Evolutionary conservation across 2,113 vertebrate genomes (phyloP).

Genomic region (Ginglymostoma cirratum): DNA sequence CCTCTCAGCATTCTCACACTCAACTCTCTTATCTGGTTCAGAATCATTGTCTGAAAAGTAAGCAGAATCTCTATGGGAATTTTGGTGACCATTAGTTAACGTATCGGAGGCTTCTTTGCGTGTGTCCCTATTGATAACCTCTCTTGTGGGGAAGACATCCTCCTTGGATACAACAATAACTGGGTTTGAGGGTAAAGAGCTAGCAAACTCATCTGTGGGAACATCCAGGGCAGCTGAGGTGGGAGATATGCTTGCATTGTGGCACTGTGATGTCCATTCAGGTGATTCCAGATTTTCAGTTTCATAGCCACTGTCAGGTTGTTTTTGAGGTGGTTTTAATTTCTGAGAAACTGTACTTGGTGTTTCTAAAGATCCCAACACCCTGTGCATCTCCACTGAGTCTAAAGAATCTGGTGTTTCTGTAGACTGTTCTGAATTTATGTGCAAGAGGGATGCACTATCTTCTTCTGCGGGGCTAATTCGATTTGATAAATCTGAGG

Average conservation of each 20-base stretch:
- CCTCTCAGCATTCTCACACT: slow-evolving; percentile 42
- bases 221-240: slow-evolving; percentile 46
- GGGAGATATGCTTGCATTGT: slow-evolving; percentile 51
- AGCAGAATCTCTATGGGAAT: slow-evolving; percentile 82
- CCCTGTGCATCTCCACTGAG: slow-evolving; percentile 72
- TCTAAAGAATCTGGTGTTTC: slow-evolving; percentile 87
- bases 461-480: slow-evolving; percentile 85
- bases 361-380: slow-evolving; percentile 55
- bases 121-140: slow-evolving; percentile 41
- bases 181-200: slow-evolving; percentile 56
- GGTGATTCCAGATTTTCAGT: slow-evolving; percentile 95
- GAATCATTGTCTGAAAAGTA: slow-evolving; percentile 97
- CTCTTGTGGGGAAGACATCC: slow-evolving; percentile 46
- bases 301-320: slow-evolving; percentile 92
- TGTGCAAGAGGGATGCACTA: slow-evolving; percentile 61
- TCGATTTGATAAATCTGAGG: slow-evolving; percentile 76
- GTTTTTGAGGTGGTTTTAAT: slow-evolving; percentile 78
- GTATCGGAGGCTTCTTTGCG: slow-evolving; percentile 51
- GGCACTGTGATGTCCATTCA: slow-evolving; percentile 82
- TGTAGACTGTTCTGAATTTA: slow-evolving; percentile 57
- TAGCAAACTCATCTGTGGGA: not conserved
- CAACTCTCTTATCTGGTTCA: slow-evolving; percentile 76
- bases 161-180: slow-evolving; percentile 76
- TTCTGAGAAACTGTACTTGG: slow-evolving; percentile 59
- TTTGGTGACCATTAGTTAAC: slow-evolving; percentile 53